Percentiles rank a stretch among this genome's conserved stretches.
phyloP scores from a whole-genome alignment of 2,888 invertebrate species.

The Criorhina ranunculi region DNA sequence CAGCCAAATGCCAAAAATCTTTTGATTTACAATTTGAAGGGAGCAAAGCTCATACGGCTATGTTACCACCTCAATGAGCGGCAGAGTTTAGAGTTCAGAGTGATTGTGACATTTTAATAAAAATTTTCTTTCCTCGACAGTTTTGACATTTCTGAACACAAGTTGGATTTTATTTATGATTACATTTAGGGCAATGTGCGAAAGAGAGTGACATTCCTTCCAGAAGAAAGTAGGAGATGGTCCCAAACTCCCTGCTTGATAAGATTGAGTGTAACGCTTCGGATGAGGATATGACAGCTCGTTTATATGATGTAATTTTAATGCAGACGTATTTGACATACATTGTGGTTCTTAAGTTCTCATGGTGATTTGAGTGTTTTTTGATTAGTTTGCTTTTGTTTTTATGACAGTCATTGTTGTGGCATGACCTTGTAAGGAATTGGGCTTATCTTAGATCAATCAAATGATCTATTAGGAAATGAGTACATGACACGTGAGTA shows the following conservation, averaged over 20 bases:
- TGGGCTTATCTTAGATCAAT: too few species aligned
- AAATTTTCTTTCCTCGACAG: constrained; percentile 1
- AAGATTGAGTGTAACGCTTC: not conserved
- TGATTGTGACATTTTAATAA: constrained; percentile 31
- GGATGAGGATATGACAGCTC: not conserved
- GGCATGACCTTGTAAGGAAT: too few species aligned
- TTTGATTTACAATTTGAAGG: constrained; percentile 26
- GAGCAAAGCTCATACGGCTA: not conserved
- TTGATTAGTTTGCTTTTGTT: not conserved
- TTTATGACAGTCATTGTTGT: too few species aligned
- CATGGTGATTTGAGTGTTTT: not conserved
- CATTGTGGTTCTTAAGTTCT: not conserved
- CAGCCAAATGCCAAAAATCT: constrained; percentile 44
- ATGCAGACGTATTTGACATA: too few species aligned
- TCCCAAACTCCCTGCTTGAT: not conserved
- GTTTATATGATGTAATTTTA: not conserved
- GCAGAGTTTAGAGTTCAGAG: not conserved
- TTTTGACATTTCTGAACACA: constrained; percentile 26
- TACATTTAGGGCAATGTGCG: not conserved
- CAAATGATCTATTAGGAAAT: too few species aligned
- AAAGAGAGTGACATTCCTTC: not conserved
- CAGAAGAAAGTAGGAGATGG: not conserved
- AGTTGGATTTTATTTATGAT: constrained; percentile 20
- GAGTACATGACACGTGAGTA: too few species aligned
- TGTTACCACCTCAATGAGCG: constrained; percentile 5